These are phyloP conservation scores for Rhyacophila evoluta DNA, from an alignment of 2,888 invertebrate species.

Conservation along the genomic window DNA sequence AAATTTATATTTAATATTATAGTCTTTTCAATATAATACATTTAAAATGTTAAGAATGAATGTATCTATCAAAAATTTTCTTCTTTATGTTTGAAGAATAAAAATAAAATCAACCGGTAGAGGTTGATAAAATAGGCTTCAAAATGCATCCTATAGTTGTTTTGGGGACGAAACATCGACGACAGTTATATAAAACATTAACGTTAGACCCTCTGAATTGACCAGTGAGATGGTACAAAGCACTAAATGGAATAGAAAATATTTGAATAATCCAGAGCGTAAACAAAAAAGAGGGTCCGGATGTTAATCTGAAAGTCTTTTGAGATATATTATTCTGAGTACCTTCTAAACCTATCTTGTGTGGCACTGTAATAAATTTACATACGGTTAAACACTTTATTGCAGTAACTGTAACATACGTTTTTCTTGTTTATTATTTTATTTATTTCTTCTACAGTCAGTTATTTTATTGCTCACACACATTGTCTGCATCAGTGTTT, in stretches of 20 bases:
- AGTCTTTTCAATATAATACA: too few relatives aligned
- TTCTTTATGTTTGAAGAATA: not conserved
- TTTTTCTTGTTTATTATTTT: too few relatives aligned
- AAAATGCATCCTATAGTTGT: not conserved
- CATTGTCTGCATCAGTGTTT: too few relatives aligned
- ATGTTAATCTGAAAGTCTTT: slow-evolving; percentile 4
- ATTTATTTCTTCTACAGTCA: too few relatives aligned
- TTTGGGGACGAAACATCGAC: not conserved
- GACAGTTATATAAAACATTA: not conserved
- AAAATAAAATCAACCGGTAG: not conserved
- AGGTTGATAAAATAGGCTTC: not conserved
- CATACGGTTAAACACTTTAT: too few relatives aligned
- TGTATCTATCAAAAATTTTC: too few relatives aligned
- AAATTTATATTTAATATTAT: too few relatives aligned
- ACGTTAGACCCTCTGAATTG: not conserved
- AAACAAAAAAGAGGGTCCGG: slow-evolving; percentile 1
- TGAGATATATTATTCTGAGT: not conserved
- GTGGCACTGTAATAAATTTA: too few relatives aligned
- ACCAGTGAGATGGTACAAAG: not conserved
- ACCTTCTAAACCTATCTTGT: not conserved
- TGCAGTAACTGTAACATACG: too few relatives aligned
- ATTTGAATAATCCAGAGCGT: not conserved
- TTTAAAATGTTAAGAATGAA: too few relatives aligned
- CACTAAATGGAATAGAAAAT: slow-evolving; percentile 4
- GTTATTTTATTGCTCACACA: too few relatives aligned